Evolutionary conservation across 2,113 vertebrate genomes (phyloP), one percentile per base, ranked within the genome.

Genomic region (Upupa epops): DNA sequence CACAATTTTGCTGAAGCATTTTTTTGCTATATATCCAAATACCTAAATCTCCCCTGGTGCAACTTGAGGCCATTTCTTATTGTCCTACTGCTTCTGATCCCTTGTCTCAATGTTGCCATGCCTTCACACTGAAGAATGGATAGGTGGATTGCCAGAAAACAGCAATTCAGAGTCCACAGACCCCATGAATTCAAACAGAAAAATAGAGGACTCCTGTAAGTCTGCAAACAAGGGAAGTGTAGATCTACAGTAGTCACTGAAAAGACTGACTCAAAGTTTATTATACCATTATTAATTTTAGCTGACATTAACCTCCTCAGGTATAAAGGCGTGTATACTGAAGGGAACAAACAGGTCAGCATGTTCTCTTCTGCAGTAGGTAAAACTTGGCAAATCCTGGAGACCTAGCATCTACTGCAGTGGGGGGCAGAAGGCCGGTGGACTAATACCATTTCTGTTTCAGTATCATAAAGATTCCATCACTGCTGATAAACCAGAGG

Each of bases 401-500:
- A 13, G 49, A 51, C 36, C 21, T 86, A 86, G 56, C 78, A 93
- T 66, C 60, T 73, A 28, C 37, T 51, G 18, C 29, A 28, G 17
- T 22, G 26, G 28, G 8, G 22, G 3, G 5, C 58, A 31, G 91
- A 79, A 25, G 21, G 11, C 32, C 55, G 51, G 79, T 78, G 74
- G 72, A 81, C 61, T 86, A 73, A 83, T 74, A 81, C 34, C 31
- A 20, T 71, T 93, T 72, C 73, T 88, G 60, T 42, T 49, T 37
- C 32, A 16, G 40, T 5, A 7, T 80, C 31, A 13, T 92, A 95
- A 95, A 97, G 90, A 96, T 69, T 82, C 63, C 86, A 88, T 90
- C 88, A 82, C 34, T 78, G 85, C 89, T 81, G 92, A 94, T 83
- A 95, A 94, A 31, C n/a, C 66, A 60, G 83, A 94, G 87, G 76